These are phyloP conservation scores for Acleris laterana DNA, from an alignment of 2,888 invertebrate genomes.

Conservation along the genomic window DNA sequence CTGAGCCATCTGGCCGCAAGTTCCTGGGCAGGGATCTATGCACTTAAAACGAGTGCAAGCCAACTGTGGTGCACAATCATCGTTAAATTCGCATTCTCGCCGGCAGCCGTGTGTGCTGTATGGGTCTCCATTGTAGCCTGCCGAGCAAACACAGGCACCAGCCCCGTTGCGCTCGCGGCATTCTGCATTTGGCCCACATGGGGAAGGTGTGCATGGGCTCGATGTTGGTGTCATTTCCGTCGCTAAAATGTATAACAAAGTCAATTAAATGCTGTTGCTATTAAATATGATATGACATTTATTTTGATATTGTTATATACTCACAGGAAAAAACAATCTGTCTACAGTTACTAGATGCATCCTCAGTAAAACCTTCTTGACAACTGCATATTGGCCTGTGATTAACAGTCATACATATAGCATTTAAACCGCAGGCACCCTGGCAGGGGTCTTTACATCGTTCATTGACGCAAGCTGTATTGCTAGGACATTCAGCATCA, in stretches of 20 bases:
- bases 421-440: constrained; percentile 90
- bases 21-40: constrained; percentile 92
- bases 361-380: constrained; percentile 92
- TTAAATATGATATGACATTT: too few relatives aligned
- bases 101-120: constrained; percentile 89
- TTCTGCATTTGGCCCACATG: constrained; percentile 93
- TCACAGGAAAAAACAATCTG: constrained; percentile 80
- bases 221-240: constrained; percentile 86
- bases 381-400: constrained; percentile 93
- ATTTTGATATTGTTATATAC: constrained; percentile 42
- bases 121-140: constrained; percentile 92
- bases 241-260: constrained; percentile 67
- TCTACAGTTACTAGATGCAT: constrained; percentile 88
- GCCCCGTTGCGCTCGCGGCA: constrained; percentile 92
- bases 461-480: constrained; percentile 91
- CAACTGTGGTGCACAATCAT: constrained; percentile 88
- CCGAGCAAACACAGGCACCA: constrained; percentile 92
- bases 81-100: constrained; percentile 91
- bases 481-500: constrained; percentile 91
- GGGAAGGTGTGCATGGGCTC: constrained; percentile 92
- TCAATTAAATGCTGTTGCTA: too few relatives aligned
- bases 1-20: constrained; percentile 91
- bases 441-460: constrained; percentile 93
- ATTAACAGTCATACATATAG: constrained; percentile 92
- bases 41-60: constrained; percentile 94